Evolutionary conservation across 2,888 invertebrate species (phyloP).

Genomic region (Apeira syringaria): DNA sequence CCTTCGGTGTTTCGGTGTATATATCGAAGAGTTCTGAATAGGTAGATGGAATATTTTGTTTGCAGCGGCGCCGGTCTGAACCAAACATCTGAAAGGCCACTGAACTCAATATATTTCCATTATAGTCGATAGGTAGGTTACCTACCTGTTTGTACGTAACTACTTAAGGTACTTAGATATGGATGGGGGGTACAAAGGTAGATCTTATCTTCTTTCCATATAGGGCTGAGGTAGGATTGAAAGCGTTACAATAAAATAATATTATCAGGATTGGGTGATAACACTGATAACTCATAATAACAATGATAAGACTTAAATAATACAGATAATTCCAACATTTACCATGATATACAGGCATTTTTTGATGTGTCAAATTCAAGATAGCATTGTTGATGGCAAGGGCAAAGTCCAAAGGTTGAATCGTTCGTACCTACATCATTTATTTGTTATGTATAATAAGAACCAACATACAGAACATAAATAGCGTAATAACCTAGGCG

Average conservation of each 20-base stretch:
- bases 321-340: neutral
- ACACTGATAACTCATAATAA: too few species aligned
- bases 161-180: too few species aligned
- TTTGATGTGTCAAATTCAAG: neutral
- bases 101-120: too few species aligned
- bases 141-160: too few species aligned
- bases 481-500: too few species aligned
- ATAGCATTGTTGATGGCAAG: slow-evolving; percentile 1
- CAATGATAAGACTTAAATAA: neutral
- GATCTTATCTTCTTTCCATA: neutral
- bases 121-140: too few species aligned
- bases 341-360: neutral
- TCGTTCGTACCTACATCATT: neutral
- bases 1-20: too few species aligned
- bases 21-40: too few species aligned
- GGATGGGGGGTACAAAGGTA: neutral
- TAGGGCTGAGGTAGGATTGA: too few species aligned
- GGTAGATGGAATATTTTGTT: too few species aligned
- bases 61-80: too few species aligned
- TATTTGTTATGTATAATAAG: neutral
- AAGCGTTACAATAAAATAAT: neutral
- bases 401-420: slow-evolving; percentile 7
- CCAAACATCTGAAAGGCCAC: too few species aligned
- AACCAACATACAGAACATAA: neutral
- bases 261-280: neutral